Evolutionary conservation across 2,797 vertebrate genomes (phyloP).

Genomic region (Enteromius anoplus): DNA sequence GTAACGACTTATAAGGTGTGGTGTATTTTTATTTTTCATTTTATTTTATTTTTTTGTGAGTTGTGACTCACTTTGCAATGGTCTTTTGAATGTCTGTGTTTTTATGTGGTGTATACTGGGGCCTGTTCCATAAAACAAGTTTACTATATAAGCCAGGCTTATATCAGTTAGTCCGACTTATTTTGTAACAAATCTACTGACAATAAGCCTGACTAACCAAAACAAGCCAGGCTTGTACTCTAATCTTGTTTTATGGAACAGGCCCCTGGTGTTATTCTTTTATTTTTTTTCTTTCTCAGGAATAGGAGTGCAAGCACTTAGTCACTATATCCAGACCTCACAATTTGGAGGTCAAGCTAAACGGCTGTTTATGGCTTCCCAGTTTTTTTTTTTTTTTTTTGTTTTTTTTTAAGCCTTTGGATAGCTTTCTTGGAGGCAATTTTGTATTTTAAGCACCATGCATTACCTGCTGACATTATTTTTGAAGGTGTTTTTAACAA

Average conservation of each 20-base stretch:
- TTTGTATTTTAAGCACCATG: background rate
- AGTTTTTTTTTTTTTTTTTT: background rate
- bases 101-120: background rate
- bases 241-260: too few relatives aligned
- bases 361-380: background rate
- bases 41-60: background rate
- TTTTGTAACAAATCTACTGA: too few relatives aligned
- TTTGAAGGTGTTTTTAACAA: background rate
- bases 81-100: background rate
- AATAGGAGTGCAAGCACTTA: background rate
- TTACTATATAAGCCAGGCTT: too few relatives aligned
- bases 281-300: background rate
- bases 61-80: background rate
- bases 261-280: background rate
- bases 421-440: background rate
- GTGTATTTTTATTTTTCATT: background rate
- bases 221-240: too few relatives aligned
- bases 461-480: background rate
- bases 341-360: background rate
- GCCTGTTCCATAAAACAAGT: too few relatives aligned
- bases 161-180: too few relatives aligned
- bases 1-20: background rate
- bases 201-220: too few relatives aligned
- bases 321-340: slow-evolving; percentile 3
- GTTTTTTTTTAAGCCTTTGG: background rate